Evolutionary conservation across 2,113 vertebrate species (phyloP).

Genomic region (Coreoperca whiteheadi): DNA sequence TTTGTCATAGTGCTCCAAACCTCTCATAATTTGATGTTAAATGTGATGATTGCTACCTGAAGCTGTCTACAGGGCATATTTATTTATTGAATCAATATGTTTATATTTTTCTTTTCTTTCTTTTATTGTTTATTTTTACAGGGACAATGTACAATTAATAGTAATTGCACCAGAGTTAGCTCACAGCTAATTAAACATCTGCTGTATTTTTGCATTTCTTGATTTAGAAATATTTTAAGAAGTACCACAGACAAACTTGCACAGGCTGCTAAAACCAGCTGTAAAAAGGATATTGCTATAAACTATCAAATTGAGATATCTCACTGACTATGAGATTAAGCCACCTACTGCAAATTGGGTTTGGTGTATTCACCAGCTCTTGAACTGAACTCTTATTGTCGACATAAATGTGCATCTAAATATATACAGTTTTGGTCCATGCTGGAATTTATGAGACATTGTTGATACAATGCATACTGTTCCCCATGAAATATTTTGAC

Average conservation of each 20-base stretch:
- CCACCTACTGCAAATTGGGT: constrained; percentile 24
- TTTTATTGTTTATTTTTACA: no score
- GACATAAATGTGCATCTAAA: constrained; percentile 55
- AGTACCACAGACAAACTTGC: not conserved
- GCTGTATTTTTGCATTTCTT: no score
- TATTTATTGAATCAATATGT: not conserved
- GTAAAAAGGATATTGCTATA: not conserved
- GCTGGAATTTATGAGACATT: constrained; percentile 18
- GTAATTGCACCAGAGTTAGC: no score
- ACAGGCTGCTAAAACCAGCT: not conserved
- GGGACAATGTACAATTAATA: no score
- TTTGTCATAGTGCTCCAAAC: not conserved
- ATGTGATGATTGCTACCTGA: not conserved
- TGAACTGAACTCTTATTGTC: constrained; percentile 28
- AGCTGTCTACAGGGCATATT: not conserved
- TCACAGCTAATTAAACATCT: no score
- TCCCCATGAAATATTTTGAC: constrained; percentile 19
- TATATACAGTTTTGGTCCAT: constrained; percentile 14
- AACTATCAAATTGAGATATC: not conserved
- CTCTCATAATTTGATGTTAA: not conserved
- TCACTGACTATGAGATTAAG: not conserved
- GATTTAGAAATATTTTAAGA: not conserved
- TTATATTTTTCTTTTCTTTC: no score
- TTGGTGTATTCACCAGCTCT: constrained; percentile 4
- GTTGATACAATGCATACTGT: constrained; percentile 36